Evolutionary conservation across 2,113 vertebrate genomes (phyloP), one percentile per base, ranked within the genome.

Genomic region (Cephalopholis sonnerati): DNA sequence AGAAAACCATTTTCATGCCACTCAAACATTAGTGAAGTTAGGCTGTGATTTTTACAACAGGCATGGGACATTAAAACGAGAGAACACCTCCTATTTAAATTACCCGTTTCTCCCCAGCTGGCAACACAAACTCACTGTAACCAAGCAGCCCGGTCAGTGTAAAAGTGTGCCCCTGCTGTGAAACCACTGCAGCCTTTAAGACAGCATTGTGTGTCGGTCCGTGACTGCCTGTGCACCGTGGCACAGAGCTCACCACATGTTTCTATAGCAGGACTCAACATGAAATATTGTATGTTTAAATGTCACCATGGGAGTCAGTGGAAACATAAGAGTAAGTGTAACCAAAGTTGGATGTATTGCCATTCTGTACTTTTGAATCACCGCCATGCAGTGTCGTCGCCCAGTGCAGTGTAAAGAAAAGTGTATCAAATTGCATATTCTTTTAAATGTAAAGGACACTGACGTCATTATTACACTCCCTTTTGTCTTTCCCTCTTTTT

Each of bases 21-120:
- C 82, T 83, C 24, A 87, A 85, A 76, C 85, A 84, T 87, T 77
- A 81, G 72, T 51, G 53, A 79, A 74, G 82, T 84, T 68, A 15
- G 68, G 50, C 80, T 71, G 65, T 74, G 71, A 77, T 39, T 82
- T 89, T 84, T 74, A 85, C 65, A 13, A 66, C 84, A 81, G 74
- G 62, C 87, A 64, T 59, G 91, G 90, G 63, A 85, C 85, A 77
- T 87, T 92, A 86, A 94, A 94, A 86, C 54, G n/a, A 69, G 67
- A 86, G 57, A 87, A 87, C 80, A 65, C 69, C 58, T 85, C 77
- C 67, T 74, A 9, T 95, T 93, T 85, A 79, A 81, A 82, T 65
- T 44, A 22, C 72, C 36, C 20, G 10, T 82, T 81, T 85, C 13
- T 72, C 79, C 80, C 83, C 89, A 85, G 88, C 79, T 87, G 87